Conservation (phyloP, 2,888 invertebrate genomes). For the Watsonalla cultraria region DNA sequence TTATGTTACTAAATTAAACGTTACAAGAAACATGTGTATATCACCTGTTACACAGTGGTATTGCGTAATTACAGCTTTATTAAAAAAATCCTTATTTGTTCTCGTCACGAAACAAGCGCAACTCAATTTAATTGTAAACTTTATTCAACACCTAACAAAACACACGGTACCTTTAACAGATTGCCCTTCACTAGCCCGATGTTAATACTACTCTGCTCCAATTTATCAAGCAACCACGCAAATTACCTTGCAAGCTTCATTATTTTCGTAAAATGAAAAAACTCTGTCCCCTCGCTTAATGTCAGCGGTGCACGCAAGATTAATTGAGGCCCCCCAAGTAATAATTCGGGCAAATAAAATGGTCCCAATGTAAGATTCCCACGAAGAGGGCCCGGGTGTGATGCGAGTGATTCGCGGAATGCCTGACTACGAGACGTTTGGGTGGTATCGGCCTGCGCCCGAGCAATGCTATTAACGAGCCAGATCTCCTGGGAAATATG, state of each 20-base stretch:
- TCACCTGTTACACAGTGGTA: constrained; percentile 21
- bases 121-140: constrained; percentile 21
- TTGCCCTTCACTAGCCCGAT: constrained; percentile 23
- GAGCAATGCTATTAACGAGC: constrained; percentile 21
- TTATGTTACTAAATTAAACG: constrained; percentile 15
- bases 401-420: constrained; percentile 43
- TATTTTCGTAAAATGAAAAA: constrained; percentile 52
- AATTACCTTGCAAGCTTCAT: constrained; percentile 37
- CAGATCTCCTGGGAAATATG: constrained; percentile 29
- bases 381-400: constrained; percentile 31
- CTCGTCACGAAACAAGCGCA: constrained; percentile 50
- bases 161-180: constrained; percentile 26
- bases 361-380: constrained; percentile 44
- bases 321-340: constrained; percentile 58
- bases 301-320: constrained; percentile 45
- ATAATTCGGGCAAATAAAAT: constrained; percentile 50
- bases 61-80: constrained; percentile 49
- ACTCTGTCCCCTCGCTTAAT: constrained; percentile 36
- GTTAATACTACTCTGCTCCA: constrained; percentile 35
- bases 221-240: constrained; percentile 41
- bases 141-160: constrained; percentile 45
- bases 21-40: constrained; percentile 10
- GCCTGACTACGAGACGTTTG: constrained; percentile 26
- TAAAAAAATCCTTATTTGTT: constrained; percentile 36
- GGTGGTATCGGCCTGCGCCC: constrained; percentile 25